phyloP scores from a whole-genome alignment of 1,140 invertebrate species.

The Temnothorax curvispinosus region DNA sequence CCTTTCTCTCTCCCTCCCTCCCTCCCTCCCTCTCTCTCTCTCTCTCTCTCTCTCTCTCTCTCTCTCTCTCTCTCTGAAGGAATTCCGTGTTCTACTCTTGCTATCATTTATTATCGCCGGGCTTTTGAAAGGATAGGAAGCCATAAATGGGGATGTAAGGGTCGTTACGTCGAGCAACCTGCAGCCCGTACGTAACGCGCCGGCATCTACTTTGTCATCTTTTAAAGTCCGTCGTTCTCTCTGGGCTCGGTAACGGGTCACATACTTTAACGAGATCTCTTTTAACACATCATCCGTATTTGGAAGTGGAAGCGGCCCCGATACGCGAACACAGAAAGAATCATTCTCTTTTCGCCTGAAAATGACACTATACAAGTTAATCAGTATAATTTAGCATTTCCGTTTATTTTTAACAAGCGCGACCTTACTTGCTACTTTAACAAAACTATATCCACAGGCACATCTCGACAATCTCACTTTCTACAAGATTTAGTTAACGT shows the following conservation, averaged over 20 bases:
- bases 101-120: constrained; percentile 63
- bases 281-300: constrained; percentile 56
- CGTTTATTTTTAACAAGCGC: not conserved
- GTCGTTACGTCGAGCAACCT: constrained; percentile 63
- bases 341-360: not conserved
- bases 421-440: not conserved
- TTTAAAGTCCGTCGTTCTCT: constrained; percentile 51
- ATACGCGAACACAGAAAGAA: not conserved
- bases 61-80: not conserved
- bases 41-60: not conserved
- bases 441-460: not conserved
- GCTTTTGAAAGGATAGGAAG: constrained; percentile 61
- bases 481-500: not conserved
- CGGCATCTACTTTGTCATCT: constrained; percentile 67
- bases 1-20: not conserved
- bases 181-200: constrained; percentile 52
- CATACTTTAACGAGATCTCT: constrained; percentile 58
- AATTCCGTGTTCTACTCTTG: constrained; percentile 25
- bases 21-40: not conserved
- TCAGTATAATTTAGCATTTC: constrained; percentile 38
- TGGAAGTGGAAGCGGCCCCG: constrained; percentile 10
- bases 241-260: constrained; percentile 54
- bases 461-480: not conserved
- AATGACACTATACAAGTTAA: not conserved
- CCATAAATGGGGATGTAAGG: constrained; percentile 56